Evolutionary conservation across 2,113 vertebrate genomes (phyloP).

Genomic region (Scolopax mira): DNA sequence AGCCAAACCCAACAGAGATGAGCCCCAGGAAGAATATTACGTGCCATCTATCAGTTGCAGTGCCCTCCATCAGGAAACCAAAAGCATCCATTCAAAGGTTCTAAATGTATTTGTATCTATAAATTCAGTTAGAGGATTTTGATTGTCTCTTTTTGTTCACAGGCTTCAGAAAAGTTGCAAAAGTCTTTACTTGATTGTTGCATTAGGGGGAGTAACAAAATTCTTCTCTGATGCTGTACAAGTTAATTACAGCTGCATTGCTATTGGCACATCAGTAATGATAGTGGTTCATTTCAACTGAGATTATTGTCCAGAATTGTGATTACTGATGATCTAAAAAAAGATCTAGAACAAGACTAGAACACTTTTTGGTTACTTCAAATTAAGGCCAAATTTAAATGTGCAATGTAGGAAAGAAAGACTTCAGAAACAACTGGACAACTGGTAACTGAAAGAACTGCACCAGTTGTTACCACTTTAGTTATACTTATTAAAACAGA

Average conservation of each 20-base stretch:
- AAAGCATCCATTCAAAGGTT: not conserved
- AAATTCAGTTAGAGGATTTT: not conserved
- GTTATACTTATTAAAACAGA: not conserved
- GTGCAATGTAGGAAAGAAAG: not conserved
- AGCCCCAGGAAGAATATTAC: not conserved
- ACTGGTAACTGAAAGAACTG: not conserved
- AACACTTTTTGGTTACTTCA: not conserved
- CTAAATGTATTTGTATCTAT: not conserved
- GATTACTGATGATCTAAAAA: not conserved
- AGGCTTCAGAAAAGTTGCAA: not conserved
- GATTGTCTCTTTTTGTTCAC: not conserved
- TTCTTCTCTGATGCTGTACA: not conserved
- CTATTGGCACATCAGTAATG: not conserved
- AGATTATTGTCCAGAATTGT: not conserved
- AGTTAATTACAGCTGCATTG: not conserved
- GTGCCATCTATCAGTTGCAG: not conserved
- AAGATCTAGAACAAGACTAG: not conserved
- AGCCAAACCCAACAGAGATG: not conserved
- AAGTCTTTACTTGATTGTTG: not conserved
- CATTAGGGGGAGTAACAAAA: not conserved
- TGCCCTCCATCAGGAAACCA: not conserved
- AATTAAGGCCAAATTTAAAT: not conserved
- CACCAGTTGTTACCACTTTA: not conserved
- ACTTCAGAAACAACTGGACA: not conserved
- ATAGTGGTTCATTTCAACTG: not conserved